Evolutionary conservation across 2,113 vertebrate species (phyloP).

Genomic region (Oryzias curvinotus): DNA sequence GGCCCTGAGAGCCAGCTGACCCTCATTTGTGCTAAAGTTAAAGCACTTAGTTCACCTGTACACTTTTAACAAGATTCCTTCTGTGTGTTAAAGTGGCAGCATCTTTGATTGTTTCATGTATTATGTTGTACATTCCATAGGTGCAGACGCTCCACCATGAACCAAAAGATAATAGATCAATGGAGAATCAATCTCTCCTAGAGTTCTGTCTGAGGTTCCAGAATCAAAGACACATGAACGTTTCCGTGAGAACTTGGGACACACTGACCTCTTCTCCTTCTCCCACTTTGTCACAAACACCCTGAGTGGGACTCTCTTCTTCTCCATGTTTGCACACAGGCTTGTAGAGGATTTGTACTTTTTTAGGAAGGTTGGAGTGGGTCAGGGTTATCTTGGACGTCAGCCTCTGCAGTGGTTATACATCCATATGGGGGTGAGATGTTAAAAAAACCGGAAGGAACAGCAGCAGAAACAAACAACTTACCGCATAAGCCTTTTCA

Average conservation of each 20-base stretch:
- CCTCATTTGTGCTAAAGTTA: too few species aligned
- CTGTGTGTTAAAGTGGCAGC: too few species aligned
- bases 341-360: constrained; percentile 81
- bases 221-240: background rate
- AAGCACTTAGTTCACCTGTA: too few species aligned
- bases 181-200: background rate
- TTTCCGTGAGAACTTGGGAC: background rate
- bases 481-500: constrained; percentile 86
- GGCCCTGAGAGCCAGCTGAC: too few species aligned
- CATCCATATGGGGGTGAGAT: background rate
- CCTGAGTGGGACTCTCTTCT: constrained; percentile 35
- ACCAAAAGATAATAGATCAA: too few species aligned
- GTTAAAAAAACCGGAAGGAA: background rate
- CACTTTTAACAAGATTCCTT: too few species aligned
- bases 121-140: too few species aligned
- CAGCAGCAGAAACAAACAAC: constrained; percentile 22
- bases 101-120: too few species aligned
- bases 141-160: too few species aligned
- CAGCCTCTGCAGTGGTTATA: constrained; percentile 77
- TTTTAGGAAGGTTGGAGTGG: constrained; percentile 78
- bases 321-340: constrained; percentile 75
- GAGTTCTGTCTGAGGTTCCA: background rate
- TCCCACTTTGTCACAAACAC: constrained; percentile 82
- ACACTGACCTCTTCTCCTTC: constrained; percentile 79
- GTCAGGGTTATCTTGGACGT: constrained; percentile 90